Evolutionary conservation across 2,888 invertebrate species (phyloP), one percentile per base, ranked within the genome.

Genomic region (Scrobipalpa atriplicella): DNA sequence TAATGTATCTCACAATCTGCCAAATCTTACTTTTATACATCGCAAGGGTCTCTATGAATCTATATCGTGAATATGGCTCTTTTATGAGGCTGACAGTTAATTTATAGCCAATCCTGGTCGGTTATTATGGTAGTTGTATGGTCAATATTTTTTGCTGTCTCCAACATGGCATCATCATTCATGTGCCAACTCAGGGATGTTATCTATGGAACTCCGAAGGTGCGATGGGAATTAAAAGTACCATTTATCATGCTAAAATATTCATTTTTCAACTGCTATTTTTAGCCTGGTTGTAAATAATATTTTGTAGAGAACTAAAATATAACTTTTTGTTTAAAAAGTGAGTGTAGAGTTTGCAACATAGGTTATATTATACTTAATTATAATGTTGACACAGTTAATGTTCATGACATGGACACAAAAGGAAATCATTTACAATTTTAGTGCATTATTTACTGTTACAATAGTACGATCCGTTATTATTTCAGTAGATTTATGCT

Each of bases 1-100:
- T 91, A 90, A 92, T 89, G 86, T 79, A 76, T 78, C 76, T 78
- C 75, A 85, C 85, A 87, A 89, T 89, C 88, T 87, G 86, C 85
- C 84, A 84, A 86, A 89, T 88, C 86, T 86, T 83, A 84, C 83
- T 86, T 90, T 89, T 89, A 89, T 69, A 66, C 67, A 29, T 69
- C 52, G 39, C 70, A 63, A 67, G 58, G 58, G 56, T 38, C 62
- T 67, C 66, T 69, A 51, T 29, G 60, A 67, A 39, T 62, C 41
- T 62, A 66, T 67, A 60, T 16, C 29, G 54, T 29, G 54, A 56
- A 18, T 38, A 19, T 68, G 66, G 74, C 73, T 76, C 76, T 77
- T 84, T 84, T 85, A 83, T 76, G 78, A 79, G 68, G 72, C 75
- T 77, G 80, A 82, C 84, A 82, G 77, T 77, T 80, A 82, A 87